Evolutionary conservation across 2,888 invertebrate species (phyloP), one percentile per base, ranked within the genome.

Genomic region (Callyntrura guangdongensis): DNA sequence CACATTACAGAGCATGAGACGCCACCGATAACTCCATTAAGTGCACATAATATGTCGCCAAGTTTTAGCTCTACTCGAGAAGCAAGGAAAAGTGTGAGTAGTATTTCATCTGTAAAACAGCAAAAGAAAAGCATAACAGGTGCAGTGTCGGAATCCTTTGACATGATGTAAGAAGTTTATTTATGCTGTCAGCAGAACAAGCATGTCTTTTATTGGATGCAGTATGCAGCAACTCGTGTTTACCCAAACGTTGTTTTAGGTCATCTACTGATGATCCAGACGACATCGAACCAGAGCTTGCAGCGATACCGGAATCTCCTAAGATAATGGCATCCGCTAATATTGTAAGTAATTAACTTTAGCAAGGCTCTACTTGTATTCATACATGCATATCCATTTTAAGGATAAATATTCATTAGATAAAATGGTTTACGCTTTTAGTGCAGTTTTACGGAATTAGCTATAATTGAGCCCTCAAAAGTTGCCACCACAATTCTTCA

Each of bases 281-380:
- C 95, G 98, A 98, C 93, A 97, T 97, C 1, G 98, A 98, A 95
- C 98, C 98, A 85, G 98, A 98, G 95, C 95, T 98, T 94, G 98
- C 98, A 90, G 98, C 97, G 88, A 98, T 98, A 94, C 98, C 98
- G 14, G 98, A 98, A 95, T 98, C 98, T 95, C 94, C 95, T 12
- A 97, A 91, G 22, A 20, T 85, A 4, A 20, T 67, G 22, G 45
- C 86, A 3, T 92, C 93, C 11, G 27, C 77, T 96, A 91, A 92
- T 64, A 91, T 92, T 25, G 82, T 90, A 6, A 14, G 79, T n/a
- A n/a, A n/a, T 72, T 72, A 61, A 61, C n/a, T n/a, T n/a, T n/a
- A n/a, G n/a, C n/a, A n/a, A n/a, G n/a, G n/a, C n/a, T n/a, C n/a
- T n/a, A n/a, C n/a, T n/a, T n/a, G n/a, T n/a, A n/a, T n/a, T n/a